Conservation (phyloP, 2,888 invertebrate species). For the Parelbella ahira region DNA sequence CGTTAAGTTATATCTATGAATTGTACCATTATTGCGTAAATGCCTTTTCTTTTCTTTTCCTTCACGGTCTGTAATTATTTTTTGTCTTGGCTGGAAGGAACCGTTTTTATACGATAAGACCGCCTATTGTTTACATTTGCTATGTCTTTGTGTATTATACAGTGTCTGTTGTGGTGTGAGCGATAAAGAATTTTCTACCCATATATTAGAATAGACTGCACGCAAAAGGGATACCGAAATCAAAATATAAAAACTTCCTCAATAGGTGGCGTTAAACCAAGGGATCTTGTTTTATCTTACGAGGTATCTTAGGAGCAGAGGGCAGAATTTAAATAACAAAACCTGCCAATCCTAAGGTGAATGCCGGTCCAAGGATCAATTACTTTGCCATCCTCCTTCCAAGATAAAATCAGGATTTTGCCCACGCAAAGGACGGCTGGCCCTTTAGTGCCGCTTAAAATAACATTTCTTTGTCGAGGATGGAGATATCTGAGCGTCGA, state of each 20-base stretch:
- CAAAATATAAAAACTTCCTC: conserved; percentile 5
- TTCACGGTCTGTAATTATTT: no score
- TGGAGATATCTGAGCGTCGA: conserved; percentile 14
- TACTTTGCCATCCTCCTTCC: conserved; percentile 22
- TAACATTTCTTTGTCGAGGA: conserved; percentile 21
- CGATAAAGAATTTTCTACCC: no score
- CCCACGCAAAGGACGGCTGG: conserved; percentile 20
- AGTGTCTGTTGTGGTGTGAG: no score
- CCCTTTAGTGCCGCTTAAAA: conserved; percentile 25
- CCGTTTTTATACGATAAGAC: no score
- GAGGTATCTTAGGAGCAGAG: conserved; percentile 19
- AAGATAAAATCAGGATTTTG: conserved; percentile 24
- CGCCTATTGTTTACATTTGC: no score
- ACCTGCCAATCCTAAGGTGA: conserved; percentile 30
- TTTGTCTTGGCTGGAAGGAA: no score
- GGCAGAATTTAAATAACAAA: conserved; percentile 33
- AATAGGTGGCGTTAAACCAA: conserved; percentile 11
- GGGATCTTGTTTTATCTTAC: conserved; percentile 14
- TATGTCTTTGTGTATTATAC: no score
- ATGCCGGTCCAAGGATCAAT: conserved; percentile 30
- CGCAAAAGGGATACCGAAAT: conserved; percentile 6
- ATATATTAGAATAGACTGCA: no score
- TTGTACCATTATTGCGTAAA: no score
- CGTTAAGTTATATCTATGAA: no score
- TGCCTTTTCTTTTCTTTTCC: no score